Percentiles rank a stretch among this genome's conserved stretches.
These are phyloP conservation scores for Geodia barretti DNA, from an alignment of 37 sponge, comb jelly and placozoan genomes.

Conservation along the genomic window DNA sequence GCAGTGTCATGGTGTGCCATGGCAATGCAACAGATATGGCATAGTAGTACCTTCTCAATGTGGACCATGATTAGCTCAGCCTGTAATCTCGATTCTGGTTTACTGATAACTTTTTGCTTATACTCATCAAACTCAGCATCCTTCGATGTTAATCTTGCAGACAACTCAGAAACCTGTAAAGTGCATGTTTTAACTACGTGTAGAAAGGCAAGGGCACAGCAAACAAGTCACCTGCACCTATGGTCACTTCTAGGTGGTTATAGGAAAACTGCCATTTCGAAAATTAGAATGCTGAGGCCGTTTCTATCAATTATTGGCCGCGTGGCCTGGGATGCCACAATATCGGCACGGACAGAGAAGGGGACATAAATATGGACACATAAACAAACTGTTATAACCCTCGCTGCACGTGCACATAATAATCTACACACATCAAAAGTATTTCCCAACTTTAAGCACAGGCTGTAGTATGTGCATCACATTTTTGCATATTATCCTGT, in stretches of 20 bases:
- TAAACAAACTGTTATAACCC: too few species aligned
- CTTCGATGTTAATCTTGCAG: conserved; percentile 11
- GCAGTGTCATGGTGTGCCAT: neutral
- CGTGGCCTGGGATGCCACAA: too few species aligned
- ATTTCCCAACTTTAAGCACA: too few species aligned
- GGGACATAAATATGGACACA: too few species aligned
- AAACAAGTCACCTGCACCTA: neutral
- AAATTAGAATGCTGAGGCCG: too few species aligned
- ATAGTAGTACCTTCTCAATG: conserved; percentile 81
- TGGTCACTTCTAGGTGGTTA: too few species aligned
- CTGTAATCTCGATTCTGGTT: conserved; percentile 76
- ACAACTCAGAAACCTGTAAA: conserved; percentile 55
- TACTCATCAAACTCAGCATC: conserved; percentile 74
- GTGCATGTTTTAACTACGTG: neutral
- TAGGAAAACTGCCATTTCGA: neutral
- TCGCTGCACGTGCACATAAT: too few species aligned
- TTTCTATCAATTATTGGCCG: too few species aligned
- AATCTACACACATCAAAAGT: too few species aligned
- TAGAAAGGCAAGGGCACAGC: neutral
- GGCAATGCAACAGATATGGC: neutral
- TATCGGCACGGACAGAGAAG: too few species aligned
- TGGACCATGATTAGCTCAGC: conserved; percentile 77
- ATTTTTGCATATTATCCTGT: too few species aligned
- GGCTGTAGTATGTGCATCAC: too few species aligned
- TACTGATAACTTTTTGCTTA: conserved; percentile 27